Conservation (phyloP, 2,888 invertebrate genomes). For the Siphlonurus alternatus region DNA sequence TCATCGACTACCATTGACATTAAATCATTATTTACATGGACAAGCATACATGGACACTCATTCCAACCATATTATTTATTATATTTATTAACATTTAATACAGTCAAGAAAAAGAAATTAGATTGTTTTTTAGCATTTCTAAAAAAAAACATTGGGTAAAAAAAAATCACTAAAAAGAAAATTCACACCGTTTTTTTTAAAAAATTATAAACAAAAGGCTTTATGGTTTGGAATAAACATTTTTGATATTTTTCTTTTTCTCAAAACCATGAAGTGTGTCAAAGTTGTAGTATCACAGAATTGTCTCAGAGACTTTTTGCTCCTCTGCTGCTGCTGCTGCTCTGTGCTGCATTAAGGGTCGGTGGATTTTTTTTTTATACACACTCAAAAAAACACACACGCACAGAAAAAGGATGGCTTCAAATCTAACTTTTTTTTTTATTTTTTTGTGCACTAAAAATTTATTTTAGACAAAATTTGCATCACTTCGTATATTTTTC, state of each 20-base stretch:
- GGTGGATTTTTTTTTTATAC: neutral
- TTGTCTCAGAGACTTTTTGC: neutral
- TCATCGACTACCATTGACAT: neutral
- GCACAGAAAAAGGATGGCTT: neutral
- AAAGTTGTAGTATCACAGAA: neutral
- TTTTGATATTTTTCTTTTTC: neutral
- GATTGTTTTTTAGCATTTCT: neutral
- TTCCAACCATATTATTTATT: neutral
- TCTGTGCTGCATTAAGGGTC: neutral
- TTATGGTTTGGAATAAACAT: too few relatives aligned
- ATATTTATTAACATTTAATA: neutral
- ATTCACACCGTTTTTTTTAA: neutral
- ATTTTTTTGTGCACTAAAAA: neutral
- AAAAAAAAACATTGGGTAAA: neutral
- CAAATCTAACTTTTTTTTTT: neutral
- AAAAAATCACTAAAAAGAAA: neutral
- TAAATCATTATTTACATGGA: neutral
- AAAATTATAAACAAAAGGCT: too few relatives aligned
- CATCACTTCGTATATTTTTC: neutral
- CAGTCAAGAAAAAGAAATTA: neutral
- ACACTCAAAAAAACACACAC: neutral
- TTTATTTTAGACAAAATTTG: neutral
- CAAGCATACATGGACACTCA: neutral
- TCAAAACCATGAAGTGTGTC: neutral
- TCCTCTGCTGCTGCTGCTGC: neutral